Base-by-base conservation (phyloP, 2,888 invertebrate species). In the Actias luna region DNA sequence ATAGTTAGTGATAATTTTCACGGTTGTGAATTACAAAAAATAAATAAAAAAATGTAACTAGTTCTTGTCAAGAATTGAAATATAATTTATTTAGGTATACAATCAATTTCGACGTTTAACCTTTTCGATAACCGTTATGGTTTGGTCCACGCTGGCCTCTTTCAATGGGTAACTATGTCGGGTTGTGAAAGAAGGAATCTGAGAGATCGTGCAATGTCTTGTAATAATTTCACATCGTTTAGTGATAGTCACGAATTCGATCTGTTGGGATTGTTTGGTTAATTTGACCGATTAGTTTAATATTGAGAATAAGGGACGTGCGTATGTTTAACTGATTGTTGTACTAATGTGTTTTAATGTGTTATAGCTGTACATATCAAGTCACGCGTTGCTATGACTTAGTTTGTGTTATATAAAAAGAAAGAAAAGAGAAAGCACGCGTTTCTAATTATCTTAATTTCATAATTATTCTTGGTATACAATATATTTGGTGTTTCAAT, bases 211-310 rank as follows among this genome's bases (percentile, higher is more conserved):
- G 81, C 70, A 67, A 65, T 72, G 69, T 71, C 72, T 68, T 75
- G 71, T 69, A 75, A 71, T 72, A 73, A 77, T 77, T 76, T 76
- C 63, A 70, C 74, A 69, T 76, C 68, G 74, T 74, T 79, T 78
- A 74, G 75, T 67, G 74, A 78, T 75, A 76, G 81, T 85, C 84
- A 85, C 82, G 83, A 82, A 75, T 77, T 78, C 74, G 74, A 80
- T 80, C 75, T 75, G 62, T 73, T 71, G 67, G 66, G 68, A 74
- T 71, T 68, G 67, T 31, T 71, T 63, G 58, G 63, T 65, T 69
- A 74, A 76, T 76, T 70, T 71, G 67, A 67, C 67, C 66, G 67
- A 69, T 72, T 73, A 67, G 70, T 72, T 64, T 70, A 72, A 75
- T 75, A 55, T 70, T 70, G 67, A 69, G 69, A 69, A 74, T 69